Conservation (phyloP, 1,140 invertebrate species). For the Drosophila novamexicana region DNA sequence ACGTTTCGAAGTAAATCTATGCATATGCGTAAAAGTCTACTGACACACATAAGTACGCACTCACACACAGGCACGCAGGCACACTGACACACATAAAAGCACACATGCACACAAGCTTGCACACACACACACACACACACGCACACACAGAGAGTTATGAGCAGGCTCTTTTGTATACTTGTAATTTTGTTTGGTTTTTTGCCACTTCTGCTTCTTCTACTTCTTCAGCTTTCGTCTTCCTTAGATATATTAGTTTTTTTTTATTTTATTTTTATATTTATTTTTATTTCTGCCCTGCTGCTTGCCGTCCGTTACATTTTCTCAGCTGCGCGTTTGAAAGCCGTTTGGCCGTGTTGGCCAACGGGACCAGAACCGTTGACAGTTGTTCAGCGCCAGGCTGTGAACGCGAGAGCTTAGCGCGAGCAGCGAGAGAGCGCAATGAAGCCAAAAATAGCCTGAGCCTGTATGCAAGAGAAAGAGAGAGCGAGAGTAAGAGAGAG, state of each 20-base stretch:
- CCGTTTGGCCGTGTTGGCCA: constrained; percentile 53
- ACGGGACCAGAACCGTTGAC: constrained; percentile 36
- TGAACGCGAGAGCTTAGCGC: constrained; percentile 5
- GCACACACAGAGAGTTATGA: neutral
- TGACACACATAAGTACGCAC: constrained; percentile 32
- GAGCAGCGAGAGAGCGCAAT: constrained; percentile 1
- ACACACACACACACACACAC: neutral
- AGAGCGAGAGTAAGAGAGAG: neutral
- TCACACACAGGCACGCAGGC: constrained; percentile 6
- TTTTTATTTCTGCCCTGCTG: constrained; percentile 44
- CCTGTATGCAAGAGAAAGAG: neutral
- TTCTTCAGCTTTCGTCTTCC: constrained; percentile 35
- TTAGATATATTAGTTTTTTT: constrained; percentile 8
- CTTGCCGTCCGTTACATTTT: constrained; percentile 74
- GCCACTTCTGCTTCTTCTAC: constrained; percentile 31
- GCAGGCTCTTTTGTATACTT: constrained; percentile 56
- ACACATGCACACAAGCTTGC: constrained; percentile 14
- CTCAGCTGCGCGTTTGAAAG: constrained; percentile 77
- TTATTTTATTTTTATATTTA: neutral
- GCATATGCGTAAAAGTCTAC: constrained; percentile 16
- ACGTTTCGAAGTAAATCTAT: constrained; percentile 9
- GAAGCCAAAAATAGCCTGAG: constrained; percentile 52
- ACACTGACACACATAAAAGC: constrained; percentile 23
- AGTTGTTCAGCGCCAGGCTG: constrained; percentile 24
- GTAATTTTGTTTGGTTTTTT: constrained; percentile 53